Conservation (phyloP, 2,797 vertebrate genomes). For the Xenopus petersii region DNA sequence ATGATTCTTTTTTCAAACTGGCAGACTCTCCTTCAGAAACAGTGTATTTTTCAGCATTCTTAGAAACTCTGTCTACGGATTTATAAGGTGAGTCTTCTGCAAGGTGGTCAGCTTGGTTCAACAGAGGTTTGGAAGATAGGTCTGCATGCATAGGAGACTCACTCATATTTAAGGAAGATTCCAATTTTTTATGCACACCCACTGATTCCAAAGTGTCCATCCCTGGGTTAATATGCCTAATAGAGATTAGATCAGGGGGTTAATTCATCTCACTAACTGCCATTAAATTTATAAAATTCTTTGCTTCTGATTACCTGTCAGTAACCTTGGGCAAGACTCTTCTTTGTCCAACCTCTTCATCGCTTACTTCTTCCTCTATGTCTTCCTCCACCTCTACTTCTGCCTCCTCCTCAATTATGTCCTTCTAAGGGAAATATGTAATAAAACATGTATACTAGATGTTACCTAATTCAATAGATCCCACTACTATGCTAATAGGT, state of each 20-base stretch:
- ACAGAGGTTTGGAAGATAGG: not conserved
- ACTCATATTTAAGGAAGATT: not conserved
- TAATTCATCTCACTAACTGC: too few relatives aligned
- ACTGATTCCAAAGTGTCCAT: not conserved
- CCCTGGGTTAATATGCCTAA: conserved; percentile 3
- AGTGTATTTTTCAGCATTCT: not conserved
- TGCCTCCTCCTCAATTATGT: conserved; percentile 17
- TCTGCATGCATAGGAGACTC: not conserved
- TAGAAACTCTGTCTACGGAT: not conserved
- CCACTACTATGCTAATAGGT: too few relatives aligned
- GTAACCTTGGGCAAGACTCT: not conserved
- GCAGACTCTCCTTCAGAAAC: not conserved
- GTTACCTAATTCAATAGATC: too few relatives aligned
- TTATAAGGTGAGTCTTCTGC: not conserved
- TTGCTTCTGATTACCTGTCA: not conserved
- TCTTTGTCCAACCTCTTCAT: not conserved
- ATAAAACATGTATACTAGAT: too few relatives aligned
- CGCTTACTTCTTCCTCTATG: not conserved
- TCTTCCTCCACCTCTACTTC: conserved; percentile 27
- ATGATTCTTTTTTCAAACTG: not conserved
- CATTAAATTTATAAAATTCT: too few relatives aligned
- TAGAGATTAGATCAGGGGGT: not conserved
- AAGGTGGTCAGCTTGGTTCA: not conserved
- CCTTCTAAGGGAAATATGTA: not conserved
- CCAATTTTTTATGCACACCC: not conserved